Evolutionary conservation across 1,140 invertebrate species (phyloP), one percentile per base, ranked within the genome.

Genomic region (Hestina assimilis): DNA sequence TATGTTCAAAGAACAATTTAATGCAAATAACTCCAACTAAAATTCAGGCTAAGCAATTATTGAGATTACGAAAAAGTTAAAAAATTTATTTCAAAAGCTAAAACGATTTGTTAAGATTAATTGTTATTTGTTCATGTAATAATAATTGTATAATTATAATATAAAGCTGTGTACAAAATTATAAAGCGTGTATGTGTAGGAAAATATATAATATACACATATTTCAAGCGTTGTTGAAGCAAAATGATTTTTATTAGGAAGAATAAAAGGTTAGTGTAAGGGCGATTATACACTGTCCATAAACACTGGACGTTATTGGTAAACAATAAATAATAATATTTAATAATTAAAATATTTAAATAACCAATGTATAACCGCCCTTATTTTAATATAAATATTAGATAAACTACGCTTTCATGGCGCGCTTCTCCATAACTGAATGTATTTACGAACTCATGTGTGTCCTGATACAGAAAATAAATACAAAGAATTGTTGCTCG

Each of bases 321-420:
- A 43, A 43, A 43, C 26, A 43, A 21, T n/a, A 41, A 0, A 11
- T 24, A 6, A 43, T 4, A 20, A 24, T 5, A 20, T 24, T 12
- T 11, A n/a, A 43, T 12, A 24, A 24, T 24, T 24, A 24, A 23
- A 20, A 26, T 26, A 26, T 26, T 4, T 26, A 26, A 26, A 26
- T 26, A 26, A 2, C 7, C n/a, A 26, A 26, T 59, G 48, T 53
- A 53, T 33, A 53, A 41, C 7, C 57, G 50, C 57, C 57, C 48
- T 59, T 59, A 11, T 31, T 41, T n/a, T 31, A 41, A 41, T 33
- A 33, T 2, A 14, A 9, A 38, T 19, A 19, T 1, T 20, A 38
- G 19, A 9, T 17, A n/a, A 38, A 31, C 2, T n/a, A n/a, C n/a
- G n/a, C n/a, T n/a, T n/a, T n/a, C n/a, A n/a, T n/a, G n/a, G n/a